Conservation (phyloP, 2,888 invertebrate genomes). For the Lypha dubia region DNA sequence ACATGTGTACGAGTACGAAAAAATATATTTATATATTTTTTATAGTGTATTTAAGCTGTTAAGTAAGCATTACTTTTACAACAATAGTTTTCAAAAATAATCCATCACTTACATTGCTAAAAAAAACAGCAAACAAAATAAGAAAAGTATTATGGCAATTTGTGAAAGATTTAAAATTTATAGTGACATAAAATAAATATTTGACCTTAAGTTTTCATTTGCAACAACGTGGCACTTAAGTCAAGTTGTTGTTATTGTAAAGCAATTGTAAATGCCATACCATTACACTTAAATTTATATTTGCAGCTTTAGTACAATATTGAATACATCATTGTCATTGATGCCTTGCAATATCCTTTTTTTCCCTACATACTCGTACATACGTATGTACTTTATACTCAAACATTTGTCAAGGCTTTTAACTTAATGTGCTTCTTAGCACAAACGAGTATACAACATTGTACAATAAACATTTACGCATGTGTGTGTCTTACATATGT, state of each 20-base stretch:
- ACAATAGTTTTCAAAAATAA: conserved; percentile 17
- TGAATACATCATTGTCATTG: conserved; percentile 29
- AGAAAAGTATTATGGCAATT: conserved; percentile 35
- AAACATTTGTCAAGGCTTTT: conserved; percentile 34
- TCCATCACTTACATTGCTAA: conserved; percentile 10
- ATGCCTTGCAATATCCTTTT: conserved; percentile 2
- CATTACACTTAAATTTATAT: conserved; percentile 29
- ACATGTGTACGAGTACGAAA: background rate
- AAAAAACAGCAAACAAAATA: no score
- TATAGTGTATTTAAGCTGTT: background rate
- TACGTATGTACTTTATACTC: no score
- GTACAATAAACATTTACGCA: background rate
- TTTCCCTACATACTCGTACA: background rate
- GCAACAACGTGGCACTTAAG: background rate
- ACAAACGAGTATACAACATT: background rate
- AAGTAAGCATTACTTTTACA: background rate
- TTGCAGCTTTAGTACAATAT: conserved; percentile 18
- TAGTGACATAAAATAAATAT: conserved; percentile 32
- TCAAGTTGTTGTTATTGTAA: conserved; percentile 11
- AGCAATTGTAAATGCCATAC: conserved; percentile 9
- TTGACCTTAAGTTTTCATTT: conserved; percentile 1
- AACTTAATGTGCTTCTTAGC: background rate
- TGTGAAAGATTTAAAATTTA: conserved; percentile 25
- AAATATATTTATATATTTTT: background rate
- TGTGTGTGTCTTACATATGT: background rate